Evolutionary conservation across 2,888 invertebrate species (phyloP), one percentile per base, ranked within the genome.

Genomic region (Acleris emargana): DNA sequence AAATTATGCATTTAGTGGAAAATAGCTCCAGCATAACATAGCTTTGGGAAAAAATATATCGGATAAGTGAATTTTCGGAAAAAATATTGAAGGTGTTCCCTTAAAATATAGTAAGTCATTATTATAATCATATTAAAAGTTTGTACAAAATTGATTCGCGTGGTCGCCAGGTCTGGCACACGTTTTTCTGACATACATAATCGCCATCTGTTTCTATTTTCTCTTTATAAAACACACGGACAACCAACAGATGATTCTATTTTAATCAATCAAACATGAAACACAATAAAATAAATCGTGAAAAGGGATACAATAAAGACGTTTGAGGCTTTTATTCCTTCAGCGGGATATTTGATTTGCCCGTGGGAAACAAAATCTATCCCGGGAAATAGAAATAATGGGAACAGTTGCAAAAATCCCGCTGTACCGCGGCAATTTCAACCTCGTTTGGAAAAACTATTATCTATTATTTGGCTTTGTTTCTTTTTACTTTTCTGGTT

Each of bases 331-430:
- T 72, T 74, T 75, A 71, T 75, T 71, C 70, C 71, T 59, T 69
- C 55, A 68, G 69, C 69, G 69, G 77, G 74, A 78, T 80, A 81
- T 83, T 83, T 82, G 82, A 83, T 83, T 83, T 82, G 81, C 77
- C 77, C 74, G 67, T 62, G 68, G 43, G 59, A 68, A 78, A 78
- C 81, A 76, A 77, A 81, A 75, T 73, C 78, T 81, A 80, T 76
- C 76, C 76, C 75, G 64, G 70, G 74, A 72, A 75, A 74, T 73
- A 75, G 72, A 71, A 76, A 79, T 79, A 76, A 83, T 78, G 76
- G 77, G 77, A 78, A 78, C 79, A 79, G 80, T 79, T 81, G 71
- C 73, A 69, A 76, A 79, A 79, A 79, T 78, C 79, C 74, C 47
- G 28, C 59, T 28, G 18, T 28, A 20, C 25, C 7, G 9, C 20